Conservation (phyloP, 2,888 invertebrate genomes). For the Antheraea yamamai region DNA sequence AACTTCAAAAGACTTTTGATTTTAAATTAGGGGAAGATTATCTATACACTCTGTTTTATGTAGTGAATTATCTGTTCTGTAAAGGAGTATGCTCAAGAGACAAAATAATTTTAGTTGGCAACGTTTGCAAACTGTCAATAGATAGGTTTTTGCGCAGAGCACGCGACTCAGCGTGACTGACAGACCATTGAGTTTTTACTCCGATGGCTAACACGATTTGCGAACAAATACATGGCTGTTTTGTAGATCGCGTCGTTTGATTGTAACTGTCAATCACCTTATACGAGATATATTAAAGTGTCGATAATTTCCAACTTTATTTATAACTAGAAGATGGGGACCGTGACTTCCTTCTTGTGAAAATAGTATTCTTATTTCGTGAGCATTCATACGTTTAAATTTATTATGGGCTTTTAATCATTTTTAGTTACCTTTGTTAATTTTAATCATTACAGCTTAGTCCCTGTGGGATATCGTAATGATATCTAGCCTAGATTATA, state of each 20-base stretch:
- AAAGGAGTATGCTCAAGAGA: neutral
- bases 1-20: neutral
- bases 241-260: neutral
- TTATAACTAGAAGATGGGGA: neutral
- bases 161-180: neutral
- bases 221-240: neutral
- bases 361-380: too few species aligned
- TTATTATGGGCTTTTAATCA: too few species aligned
- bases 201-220: neutral
- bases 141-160: neutral
- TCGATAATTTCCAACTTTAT: neutral
- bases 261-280: neutral
- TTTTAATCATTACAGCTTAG: too few species aligned
- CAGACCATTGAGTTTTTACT: neutral
- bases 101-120: neutral
- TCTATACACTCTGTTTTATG: too few species aligned
- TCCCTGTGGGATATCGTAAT: too few species aligned
- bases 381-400: too few species aligned
- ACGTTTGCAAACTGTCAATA: neutral
- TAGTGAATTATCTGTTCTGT: neutral
- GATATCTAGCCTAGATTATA: too few species aligned
- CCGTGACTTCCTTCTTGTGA: too few species aligned
- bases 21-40: neutral
- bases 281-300: neutral
- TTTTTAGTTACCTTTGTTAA: too few species aligned